These are phyloP conservation scores for Daktulosphaira vitifoliae DNA, from an alignment of 1,140 invertebrate species.

Conservation along the genomic window DNA sequence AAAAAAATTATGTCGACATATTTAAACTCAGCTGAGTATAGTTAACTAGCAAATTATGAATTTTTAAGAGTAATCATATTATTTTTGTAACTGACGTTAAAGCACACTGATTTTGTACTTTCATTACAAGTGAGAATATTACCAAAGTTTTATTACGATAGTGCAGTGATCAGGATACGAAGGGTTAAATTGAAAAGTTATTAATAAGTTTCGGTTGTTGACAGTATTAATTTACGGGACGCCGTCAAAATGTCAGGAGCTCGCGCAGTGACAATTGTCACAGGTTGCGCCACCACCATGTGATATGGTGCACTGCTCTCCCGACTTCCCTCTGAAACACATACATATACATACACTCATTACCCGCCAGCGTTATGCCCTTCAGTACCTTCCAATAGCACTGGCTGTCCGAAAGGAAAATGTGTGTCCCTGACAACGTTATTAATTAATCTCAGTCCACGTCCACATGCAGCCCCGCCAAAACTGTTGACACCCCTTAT, in stretches of 20 bases:
- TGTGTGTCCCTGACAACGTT: slow-evolving; percentile 31
- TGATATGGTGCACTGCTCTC: slow-evolving; percentile 10
- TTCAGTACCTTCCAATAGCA: neutral
- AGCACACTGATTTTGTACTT: too few relatives aligned
- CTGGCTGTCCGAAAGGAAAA: slow-evolving; percentile 15
- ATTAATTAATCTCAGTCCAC: slow-evolving; percentile 17
- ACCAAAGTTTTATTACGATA: neutral
- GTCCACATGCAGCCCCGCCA: neutral
- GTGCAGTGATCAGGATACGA: neutral
- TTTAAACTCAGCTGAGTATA: too few relatives aligned
- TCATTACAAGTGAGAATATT: too few relatives aligned
- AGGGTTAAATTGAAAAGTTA: slow-evolving; percentile 25
- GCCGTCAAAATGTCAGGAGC: slow-evolving; percentile 30
- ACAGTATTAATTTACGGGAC: slow-evolving; percentile 31
- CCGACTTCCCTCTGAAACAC: neutral
- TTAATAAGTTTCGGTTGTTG: slow-evolving; percentile 33
- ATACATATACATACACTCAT: neutral
- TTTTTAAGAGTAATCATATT: too few relatives aligned
- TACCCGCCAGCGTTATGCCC: neutral
- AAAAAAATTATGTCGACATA: too few relatives aligned
- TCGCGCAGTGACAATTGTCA: slow-evolving; percentile 14
- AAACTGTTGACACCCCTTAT: neutral
- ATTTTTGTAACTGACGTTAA: too few relatives aligned
- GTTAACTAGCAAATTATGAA: too few relatives aligned
- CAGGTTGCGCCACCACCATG: slow-evolving; percentile 26